Percentiles rank a stretch among this genome's conserved stretches.
Evolutionary conservation across 1,140 invertebrate genomes (phyloP).

Genomic region (Papilio dardanus): DNA sequence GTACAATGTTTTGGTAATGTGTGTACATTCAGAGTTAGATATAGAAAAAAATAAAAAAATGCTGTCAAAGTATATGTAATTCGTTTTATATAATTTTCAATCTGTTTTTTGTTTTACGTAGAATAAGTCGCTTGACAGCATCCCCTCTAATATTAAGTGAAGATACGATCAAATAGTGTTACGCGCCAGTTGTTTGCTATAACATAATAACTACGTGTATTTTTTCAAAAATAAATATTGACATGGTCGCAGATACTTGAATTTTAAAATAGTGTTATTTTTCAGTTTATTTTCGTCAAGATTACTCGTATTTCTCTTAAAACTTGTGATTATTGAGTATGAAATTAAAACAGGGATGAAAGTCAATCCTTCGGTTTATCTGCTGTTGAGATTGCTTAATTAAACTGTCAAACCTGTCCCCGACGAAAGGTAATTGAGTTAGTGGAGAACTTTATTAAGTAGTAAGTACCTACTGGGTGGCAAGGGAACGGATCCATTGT

Average conservation of each 20-base stretch:
- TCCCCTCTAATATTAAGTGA: too few species aligned
- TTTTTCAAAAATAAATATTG: too few species aligned
- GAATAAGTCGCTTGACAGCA: too few species aligned
- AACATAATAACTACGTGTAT: too few species aligned
- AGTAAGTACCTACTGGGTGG: too few species aligned
- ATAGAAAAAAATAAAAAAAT: too few species aligned
- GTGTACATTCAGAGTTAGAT: not conserved
- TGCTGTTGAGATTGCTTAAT: slow-evolving; percentile 3
- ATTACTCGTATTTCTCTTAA: not conserved
- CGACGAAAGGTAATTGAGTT: not conserved
- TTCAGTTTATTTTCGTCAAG: not conserved
- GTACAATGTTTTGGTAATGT: not conserved
- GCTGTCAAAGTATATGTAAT: too few species aligned
- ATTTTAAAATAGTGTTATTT: not conserved
- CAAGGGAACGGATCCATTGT: not conserved
- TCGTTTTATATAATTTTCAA: too few species aligned
- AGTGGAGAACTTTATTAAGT: not conserved
- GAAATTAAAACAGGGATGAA: not conserved
- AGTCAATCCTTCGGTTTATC: not conserved
- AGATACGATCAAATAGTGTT: too few species aligned
- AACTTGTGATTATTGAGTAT: not conserved
- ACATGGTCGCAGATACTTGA: too few species aligned
- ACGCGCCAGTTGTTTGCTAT: too few species aligned
- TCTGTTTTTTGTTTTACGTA: too few species aligned
- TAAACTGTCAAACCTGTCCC: slow-evolving; percentile 3